phyloP scores from a whole-genome alignment of 2,113 vertebrate species.

The Australoheros scitulus region DNA sequence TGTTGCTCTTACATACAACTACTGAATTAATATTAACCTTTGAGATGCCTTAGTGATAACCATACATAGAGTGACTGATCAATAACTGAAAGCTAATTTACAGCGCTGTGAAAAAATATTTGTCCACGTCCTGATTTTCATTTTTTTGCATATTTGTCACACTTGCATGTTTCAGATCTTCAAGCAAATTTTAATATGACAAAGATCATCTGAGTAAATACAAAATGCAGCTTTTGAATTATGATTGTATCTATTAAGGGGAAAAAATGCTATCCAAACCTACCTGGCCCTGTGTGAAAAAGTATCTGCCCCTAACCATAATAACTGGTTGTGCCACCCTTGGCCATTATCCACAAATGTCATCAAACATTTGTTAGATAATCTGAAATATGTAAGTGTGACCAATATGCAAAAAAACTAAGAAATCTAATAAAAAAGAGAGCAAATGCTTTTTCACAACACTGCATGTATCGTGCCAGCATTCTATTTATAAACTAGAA shows the following conservation, averaged over 20 bases:
- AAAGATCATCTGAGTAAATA: neutral
- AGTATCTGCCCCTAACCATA: too few relatives aligned
- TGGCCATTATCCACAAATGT: too few relatives aligned
- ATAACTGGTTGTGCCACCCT: too few relatives aligned
- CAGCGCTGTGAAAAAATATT: neutral
- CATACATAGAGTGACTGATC: neutral
- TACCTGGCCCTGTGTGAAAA: too few relatives aligned
- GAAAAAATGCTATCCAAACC: too few relatives aligned
- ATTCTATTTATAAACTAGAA: neutral
- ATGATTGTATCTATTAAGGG: too few relatives aligned
- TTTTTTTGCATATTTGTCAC: neutral
- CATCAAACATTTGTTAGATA: too few relatives aligned
- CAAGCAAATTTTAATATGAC: neutral
- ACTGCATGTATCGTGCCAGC: neutral
- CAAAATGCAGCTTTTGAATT: too few relatives aligned
- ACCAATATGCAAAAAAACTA: too few relatives aligned
- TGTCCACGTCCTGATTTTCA: neutral
- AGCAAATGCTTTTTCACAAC: too few relatives aligned
- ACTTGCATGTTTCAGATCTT: neutral
- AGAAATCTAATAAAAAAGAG: too few relatives aligned
- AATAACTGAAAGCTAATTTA: neutral
- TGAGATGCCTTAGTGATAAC: neutral
- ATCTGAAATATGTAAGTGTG: too few relatives aligned
- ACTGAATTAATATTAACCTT: neutral
- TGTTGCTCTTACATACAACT: slow-evolving; percentile 5